phyloP scores from a whole-genome alignment of 2,113 vertebrate genomes.

The Atlantisia rogersi region DNA sequence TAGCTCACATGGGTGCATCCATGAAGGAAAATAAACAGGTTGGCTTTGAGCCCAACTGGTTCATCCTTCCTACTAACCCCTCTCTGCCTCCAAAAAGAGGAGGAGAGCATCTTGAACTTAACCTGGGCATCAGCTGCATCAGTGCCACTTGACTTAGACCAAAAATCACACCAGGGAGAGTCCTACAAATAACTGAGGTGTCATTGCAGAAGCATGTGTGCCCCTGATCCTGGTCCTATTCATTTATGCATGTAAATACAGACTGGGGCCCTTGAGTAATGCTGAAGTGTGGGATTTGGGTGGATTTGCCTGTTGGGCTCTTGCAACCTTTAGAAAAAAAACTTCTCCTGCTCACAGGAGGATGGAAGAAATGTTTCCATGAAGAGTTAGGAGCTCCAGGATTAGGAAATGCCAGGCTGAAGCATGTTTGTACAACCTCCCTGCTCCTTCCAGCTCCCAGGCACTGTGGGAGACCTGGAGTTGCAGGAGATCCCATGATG shows the following conservation, averaged over 20 bases:
- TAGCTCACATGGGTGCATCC: neutral
- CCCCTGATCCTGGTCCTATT: neutral
- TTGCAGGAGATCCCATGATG: neutral
- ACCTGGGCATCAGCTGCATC: neutral
- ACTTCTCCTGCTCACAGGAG: fast-evolving
- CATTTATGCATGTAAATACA: neutral
- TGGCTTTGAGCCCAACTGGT: neutral
- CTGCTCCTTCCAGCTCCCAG: neutral
- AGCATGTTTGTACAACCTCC: neutral
- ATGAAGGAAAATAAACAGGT: neutral
- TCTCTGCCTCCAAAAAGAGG: neutral
- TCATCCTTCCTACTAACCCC: neutral
- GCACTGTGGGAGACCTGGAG: neutral
- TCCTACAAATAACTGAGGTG: too few species aligned
- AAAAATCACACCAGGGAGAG: neutral
- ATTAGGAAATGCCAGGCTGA: neutral
- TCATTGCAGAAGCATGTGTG: neutral
- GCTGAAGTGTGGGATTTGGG: neutral
- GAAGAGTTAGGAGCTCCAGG: neutral
- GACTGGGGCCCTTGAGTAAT: neutral
- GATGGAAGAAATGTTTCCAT: neutral
- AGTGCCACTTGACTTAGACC: too few species aligned
- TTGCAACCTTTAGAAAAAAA: neutral
- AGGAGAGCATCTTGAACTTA: fast-evolving
- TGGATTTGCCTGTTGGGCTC: neutral